A percentile compares a stretch with the other conserved stretches of the same genome.
Conservation (phyloP, 2,113 vertebrate species). For the Pagrus major region DNA sequence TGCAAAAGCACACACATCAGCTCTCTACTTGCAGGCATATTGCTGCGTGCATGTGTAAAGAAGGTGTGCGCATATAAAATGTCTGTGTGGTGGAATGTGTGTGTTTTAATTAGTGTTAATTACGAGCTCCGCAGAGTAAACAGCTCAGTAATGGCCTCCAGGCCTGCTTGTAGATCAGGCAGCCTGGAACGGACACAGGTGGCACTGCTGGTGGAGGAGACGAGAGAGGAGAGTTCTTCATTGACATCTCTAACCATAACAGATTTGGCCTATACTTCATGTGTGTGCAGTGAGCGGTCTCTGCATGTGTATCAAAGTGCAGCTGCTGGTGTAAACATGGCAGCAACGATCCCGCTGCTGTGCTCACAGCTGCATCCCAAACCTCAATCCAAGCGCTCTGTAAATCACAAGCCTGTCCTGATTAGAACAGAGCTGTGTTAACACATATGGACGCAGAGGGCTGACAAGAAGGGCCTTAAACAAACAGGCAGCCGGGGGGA, state of each 20-base stretch:
- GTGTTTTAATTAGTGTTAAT: conserved; percentile 77
- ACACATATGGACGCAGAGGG: conserved; percentile 71
- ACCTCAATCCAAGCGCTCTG: conserved; percentile 53
- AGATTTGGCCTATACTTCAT: conserved; percentile 34
- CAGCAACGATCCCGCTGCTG: conserved; percentile 53
- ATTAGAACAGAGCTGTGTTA: conserved; percentile 69
- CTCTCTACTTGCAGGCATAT: conserved; percentile 24
- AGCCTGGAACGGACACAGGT: conserved; percentile 60
- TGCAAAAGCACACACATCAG: conserved; percentile 18
- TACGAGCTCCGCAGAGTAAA: conserved; percentile 68
- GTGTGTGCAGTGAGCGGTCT: conserved; percentile 36
- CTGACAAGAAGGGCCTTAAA: conserved; percentile 58
- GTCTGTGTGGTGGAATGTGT: conserved; percentile 61
- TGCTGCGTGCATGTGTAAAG: conserved; percentile 41
- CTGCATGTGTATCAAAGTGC: conserved; percentile 62
- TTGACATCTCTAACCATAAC: conserved; percentile 56
- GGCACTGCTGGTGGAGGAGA: conserved; percentile 32
- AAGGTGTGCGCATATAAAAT: conserved; percentile 47
- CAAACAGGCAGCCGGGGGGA: conserved; percentile 55
- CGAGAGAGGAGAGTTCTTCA: conserved; percentile 22
- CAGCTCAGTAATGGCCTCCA: conserved; percentile 62
- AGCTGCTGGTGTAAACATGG: conserved; percentile 69
- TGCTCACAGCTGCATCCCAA: conserved; percentile 73
- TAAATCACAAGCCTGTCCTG: conserved; percentile 74
- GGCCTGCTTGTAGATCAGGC: conserved; percentile 53